Evolutionary conservation across 2,113 vertebrate genomes (phyloP).

Genomic region (Ciconia boyciana): DNA sequence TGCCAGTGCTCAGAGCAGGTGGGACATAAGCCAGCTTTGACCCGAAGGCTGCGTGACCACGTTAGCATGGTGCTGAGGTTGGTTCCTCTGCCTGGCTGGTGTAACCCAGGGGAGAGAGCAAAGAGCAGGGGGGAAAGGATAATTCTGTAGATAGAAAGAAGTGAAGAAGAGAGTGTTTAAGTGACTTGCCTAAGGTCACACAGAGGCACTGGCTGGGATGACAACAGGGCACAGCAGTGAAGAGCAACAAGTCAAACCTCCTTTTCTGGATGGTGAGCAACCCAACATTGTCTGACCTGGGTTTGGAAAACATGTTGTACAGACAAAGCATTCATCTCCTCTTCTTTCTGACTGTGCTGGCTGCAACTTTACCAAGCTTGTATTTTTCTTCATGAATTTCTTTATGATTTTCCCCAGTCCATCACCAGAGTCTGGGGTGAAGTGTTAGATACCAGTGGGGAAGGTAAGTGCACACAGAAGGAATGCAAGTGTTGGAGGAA

Average conservation of each 20-base stretch:
- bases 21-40: background rate
- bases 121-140: background rate
- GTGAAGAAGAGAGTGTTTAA: background rate
- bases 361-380: background rate
- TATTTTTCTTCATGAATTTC: background rate
- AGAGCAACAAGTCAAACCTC: background rate
- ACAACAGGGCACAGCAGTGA: background rate
- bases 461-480: slow-evolving; percentile 2
- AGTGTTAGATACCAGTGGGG: background rate
- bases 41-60: fast-evolving
- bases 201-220: background rate
- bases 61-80: background rate
- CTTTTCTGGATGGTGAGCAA: background rate
- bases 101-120: background rate
- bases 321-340: background rate
- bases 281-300: background rate
- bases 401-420: background rate
- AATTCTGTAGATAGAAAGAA: background rate
- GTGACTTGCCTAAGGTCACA: background rate
- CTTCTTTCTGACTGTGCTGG: background rate
- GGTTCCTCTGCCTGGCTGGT: background rate
- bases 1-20: background rate
- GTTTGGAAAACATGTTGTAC: background rate
- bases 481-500: background rate
- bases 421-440: background rate